These are phyloP conservation scores for Gnatocerus cornutus DNA, from an alignment of 2,888 invertebrate genomes.

Conservation along the genomic window DNA sequence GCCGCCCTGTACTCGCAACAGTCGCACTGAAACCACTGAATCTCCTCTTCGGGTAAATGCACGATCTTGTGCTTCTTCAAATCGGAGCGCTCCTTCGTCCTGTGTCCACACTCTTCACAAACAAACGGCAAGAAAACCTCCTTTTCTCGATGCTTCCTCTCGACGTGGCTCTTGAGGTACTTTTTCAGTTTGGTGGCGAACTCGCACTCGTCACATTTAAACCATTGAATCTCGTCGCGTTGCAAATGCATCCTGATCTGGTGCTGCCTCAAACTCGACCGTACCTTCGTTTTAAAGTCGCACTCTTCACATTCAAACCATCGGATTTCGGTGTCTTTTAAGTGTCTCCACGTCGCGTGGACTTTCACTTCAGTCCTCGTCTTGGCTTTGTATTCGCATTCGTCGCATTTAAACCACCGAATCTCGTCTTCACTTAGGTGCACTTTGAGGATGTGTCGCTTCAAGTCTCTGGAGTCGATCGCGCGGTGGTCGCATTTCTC, in stretches of 20 bases:
- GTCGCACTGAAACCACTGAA: neutral
- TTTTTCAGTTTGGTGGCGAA: neutral
- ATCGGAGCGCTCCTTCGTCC: neutral
- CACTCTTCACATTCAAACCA: neutral
- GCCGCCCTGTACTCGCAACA: neutral
- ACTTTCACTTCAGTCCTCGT: neutral
- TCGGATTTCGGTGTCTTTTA: too few species aligned
- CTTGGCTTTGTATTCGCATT: neutral
- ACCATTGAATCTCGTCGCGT: neutral
- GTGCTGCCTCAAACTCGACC: neutral
- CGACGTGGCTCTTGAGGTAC: neutral
- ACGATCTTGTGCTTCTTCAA: neutral
- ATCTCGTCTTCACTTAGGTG: neutral
- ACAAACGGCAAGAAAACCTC: neutral
- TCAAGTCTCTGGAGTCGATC: neutral
- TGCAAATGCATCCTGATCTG: neutral
- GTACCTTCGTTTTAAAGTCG: neutral
- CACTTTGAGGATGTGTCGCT: neutral
- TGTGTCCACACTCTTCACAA: neutral
- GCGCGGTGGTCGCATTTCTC: neutral
- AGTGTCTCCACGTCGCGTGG: neutral
- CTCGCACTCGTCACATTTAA: neutral
- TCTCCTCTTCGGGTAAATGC: neutral
- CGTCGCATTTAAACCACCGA: neutral
- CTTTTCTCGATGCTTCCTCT: neutral